Percentiles rank a stretch among this genome's conserved stretches.
Evolutionary conservation across 92 coral and sea anemone genomes (phyloP).

Genomic region (Bergia sp.): DNA sequence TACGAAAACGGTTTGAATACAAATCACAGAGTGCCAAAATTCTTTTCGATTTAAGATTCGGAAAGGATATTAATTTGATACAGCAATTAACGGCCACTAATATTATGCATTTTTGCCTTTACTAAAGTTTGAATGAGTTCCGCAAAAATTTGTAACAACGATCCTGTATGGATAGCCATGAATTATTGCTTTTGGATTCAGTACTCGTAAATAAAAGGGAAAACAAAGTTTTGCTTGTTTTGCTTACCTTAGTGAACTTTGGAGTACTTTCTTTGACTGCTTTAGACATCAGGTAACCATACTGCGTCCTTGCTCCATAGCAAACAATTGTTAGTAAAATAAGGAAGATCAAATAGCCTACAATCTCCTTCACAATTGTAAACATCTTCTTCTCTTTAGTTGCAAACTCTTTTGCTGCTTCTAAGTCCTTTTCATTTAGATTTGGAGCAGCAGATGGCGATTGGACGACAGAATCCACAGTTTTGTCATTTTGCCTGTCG

Average conservation of each 20-base stretch:
- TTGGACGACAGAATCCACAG: not conserved
- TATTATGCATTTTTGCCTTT: too few species aligned
- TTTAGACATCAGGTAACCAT: constrained; percentile 74
- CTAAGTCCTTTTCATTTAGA: constrained; percentile 40
- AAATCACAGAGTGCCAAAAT: not conserved
- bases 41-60: too few species aligned
- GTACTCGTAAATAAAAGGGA: not conserved
- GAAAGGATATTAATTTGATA: too few species aligned
- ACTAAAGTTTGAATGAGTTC: not conserved
- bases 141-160: not conserved
- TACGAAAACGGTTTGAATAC: not conserved
- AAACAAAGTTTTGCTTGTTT: not conserved
- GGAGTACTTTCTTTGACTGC: constrained; percentile 60
- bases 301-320: constrained; percentile 74
- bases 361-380: constrained; percentile 60
- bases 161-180: not conserved
- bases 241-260: constrained; percentile 72
- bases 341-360: constrained; percentile 58
- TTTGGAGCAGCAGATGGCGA: not conserved
- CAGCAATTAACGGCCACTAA: too few species aligned
- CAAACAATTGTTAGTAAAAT: constrained; percentile 63
- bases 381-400: constrained; percentile 76
- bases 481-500: not conserved
- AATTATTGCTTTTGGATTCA: not conserved
- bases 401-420: constrained; percentile 62